Conservation (phyloP, 2,113 vertebrate genomes). For the Chaenogobius annularis region DNA sequence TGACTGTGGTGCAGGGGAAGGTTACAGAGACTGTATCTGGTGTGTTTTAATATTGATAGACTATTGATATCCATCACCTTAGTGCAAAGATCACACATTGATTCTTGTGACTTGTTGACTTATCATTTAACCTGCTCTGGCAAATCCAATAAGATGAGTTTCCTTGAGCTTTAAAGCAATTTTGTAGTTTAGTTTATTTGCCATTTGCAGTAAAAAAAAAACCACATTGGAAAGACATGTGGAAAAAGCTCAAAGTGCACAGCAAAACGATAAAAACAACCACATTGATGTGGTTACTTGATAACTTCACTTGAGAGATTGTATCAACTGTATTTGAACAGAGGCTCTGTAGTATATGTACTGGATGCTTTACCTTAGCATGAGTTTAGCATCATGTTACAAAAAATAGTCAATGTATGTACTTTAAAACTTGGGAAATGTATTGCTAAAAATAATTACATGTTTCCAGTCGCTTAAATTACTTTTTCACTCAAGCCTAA, state of each 20-base stretch:
- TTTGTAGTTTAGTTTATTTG: not conserved
- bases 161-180: conserved; percentile 2
- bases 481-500: not conserved
- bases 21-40: not conserved
- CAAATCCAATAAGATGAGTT: not conserved
- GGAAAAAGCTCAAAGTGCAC: too few relatives aligned
- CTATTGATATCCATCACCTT: conserved; percentile 25
- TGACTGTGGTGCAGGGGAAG: not conserved
- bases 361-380: not conserved
- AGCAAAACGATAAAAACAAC: too few relatives aligned
- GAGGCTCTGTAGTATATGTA: not conserved
- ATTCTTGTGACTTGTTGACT: not conserved
- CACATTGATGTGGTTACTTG: not conserved
- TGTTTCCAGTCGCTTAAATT: not conserved
- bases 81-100: not conserved
- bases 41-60: conserved; percentile 15
- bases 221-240: too few relatives aligned
- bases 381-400: not conserved
- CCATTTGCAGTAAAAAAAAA: too few relatives aligned
- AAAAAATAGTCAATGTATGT: conserved; percentile 4
- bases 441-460: not conserved
- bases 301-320: not conserved
- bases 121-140: not conserved
- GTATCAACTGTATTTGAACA: not conserved
- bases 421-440: not conserved